Base-by-base conservation (phyloP, 2,888 invertebrate genomes). In the Scrobipalpa atriplicella region DNA sequence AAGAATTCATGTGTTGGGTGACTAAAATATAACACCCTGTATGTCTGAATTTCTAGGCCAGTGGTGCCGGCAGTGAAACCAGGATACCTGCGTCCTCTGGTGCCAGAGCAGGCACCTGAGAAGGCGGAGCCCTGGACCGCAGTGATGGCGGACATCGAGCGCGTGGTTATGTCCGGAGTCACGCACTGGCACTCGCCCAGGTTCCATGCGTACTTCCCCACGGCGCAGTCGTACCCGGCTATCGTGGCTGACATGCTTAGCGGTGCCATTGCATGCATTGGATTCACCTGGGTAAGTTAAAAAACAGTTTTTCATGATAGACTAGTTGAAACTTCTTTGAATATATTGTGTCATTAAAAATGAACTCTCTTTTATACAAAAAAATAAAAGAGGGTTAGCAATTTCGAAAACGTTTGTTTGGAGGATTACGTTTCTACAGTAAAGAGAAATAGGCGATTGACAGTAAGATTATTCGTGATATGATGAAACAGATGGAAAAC, bases 151-250 rank as follows among this genome's bases (percentile, higher is more conserved):
- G 99, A 99, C 84, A 95, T 99, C 70, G 99, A 99, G 85, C 93
- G 96, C 66, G 97, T 99, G 66, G 97, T 99, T 73, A 99, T 99
- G 99, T 99, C 99, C 0, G 99, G 99, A 62, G 98, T 98, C 66
- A 99, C 99, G 0, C 99, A 99, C 82, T 99, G 99, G 99, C 98
- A 98, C 85, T 98, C 97, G 66, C 99, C 99, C 8, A 95, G 96
- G 80, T 99, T 99, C 92, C 98, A 98, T 87, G 99, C 98, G 6
- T 99, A 99, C 90, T 98, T 97, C 87, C 98, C 98, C 18, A 97
- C 98, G 0, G 98, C 96, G 36, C 97, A 97, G 88, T 98, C 98
- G 0, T 99, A 98, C 87, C 97, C 99, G 0, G 95, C 98, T 10
- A 98, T 99, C 75, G 97, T 98, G 10, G 99, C 98, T 5, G 99